Evolutionary conservation across 2,888 invertebrate species (phyloP), one percentile per base, ranked within the genome.

Genomic region (Nomada fabriciana): DNA sequence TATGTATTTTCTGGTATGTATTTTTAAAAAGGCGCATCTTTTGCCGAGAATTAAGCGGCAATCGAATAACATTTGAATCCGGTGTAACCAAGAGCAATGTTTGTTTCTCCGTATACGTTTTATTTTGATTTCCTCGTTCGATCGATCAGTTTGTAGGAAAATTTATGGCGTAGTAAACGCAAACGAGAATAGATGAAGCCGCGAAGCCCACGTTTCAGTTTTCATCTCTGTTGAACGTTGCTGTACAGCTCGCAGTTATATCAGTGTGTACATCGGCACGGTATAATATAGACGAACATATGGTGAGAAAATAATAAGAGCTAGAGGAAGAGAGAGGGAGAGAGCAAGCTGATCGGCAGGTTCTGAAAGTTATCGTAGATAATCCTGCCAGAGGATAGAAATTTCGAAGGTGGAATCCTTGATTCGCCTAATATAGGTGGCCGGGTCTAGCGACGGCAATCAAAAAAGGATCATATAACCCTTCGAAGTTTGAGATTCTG

Each of bases 401-500:
- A 82, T 67, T 63, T 75, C 61, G 50, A 65, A 15, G 10, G 70
- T 42, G 29, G 65, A 71, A 72, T 61, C 61, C 55, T 36, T 70
- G 70, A 74, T 81, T 82, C 70, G 53, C 61, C 43, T 55, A 52
- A 86, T 76, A 76, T 76, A 71, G 52, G 67, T 82, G 81, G 60
- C 65, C 2, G 71, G 59, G 50, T 81, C 71, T 25, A 53, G 36
- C 53, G 73, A 47, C 43, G 55, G 79, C 89, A 90, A 92, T 92
- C 90, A 91, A 91, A 90, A 91, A 88, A 85, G 91, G 90, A 91
- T 91, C 88, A 80, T 83, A 79, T 84, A 79, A 82, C 72, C 47
- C 80, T 83, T 69, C 76, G 71, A 73, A 76, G 68, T 79, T 74
- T 68, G 63, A 71, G 80, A 75, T 71, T 73, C 71, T 23, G 59